Evolutionary conservation across 2,888 invertebrate species (phyloP), one percentile per base, ranked within the genome.

Genomic region (Callinectes sapidus): DNA sequence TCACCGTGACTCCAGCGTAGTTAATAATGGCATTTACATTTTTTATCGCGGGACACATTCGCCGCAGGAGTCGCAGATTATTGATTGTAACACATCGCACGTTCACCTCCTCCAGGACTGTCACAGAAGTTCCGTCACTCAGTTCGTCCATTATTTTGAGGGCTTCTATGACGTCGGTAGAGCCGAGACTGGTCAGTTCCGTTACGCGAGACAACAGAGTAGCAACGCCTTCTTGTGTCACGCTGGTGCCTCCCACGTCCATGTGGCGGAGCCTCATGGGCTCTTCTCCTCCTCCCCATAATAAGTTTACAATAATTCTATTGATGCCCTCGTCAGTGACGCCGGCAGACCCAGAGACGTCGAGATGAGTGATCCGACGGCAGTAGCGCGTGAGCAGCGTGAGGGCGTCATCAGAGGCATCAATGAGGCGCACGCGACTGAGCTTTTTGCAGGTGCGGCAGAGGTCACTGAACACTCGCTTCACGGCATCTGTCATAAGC

Each of bases 321-420:
- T 90, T 77, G 42, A 94, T 61, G 55, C 94, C 94, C n/a, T 94
- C 93, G 89, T 94, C 94, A 8, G 94, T 94, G 23, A 94, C 92
- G 35, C 93, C 93, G 42, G 92, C 92, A 16, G 93, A 93, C 5
- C 94, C 94, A 23, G 92, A 93, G 28, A 93, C 93, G 42, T 94
- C 94, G 16, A 94, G 89, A 61, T 91, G 91, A 5, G 89, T 88
- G 42, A 94, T 61, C 55, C 87, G 66, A 2, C 85, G 87, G 35
- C 94, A 93, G 90, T 94, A 92, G 2, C 94, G 90, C 5, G 94
- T 93, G 23, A 94, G 85, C 35, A 94, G 90, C 10, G 92, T 92
- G 48, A 94, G 16, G 32, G 92, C 93, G 8, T 94, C 94, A 85
- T 94, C 94, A 32, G 92, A 92, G 39, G 94, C 94, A 39, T 94